Conservation (phyloP, 92 coral and sea anemone species). For the Zoanthus gigantus region DNA sequence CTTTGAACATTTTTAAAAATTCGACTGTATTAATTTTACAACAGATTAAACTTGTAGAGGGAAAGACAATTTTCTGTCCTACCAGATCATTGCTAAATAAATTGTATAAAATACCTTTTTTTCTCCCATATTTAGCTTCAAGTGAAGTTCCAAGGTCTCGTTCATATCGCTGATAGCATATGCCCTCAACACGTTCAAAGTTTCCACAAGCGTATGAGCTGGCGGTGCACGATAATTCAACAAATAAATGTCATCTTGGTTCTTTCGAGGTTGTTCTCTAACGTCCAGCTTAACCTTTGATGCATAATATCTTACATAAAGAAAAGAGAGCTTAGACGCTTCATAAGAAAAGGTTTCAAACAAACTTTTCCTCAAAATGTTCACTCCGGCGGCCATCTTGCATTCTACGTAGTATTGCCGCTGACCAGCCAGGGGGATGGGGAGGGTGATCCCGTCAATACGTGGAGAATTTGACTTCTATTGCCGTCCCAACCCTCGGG, state of each 20-base stretch:
- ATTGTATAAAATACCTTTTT: slow-evolving; percentile 60
- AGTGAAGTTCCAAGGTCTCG: slow-evolving; percentile 86
- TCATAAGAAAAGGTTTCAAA: not conserved
- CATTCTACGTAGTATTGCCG: slow-evolving; percentile 7
- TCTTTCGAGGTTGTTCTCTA: slow-evolving; percentile 56
- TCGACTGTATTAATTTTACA: too few species aligned
- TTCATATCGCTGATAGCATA: slow-evolving; percentile 75
- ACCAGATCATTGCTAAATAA: not conserved
- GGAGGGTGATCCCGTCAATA: too few species aligned
- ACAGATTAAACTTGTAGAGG: too few species aligned
- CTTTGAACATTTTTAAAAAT: too few species aligned
- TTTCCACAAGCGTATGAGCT: slow-evolving; percentile 73
- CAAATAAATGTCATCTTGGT: slow-evolving; percentile 82
- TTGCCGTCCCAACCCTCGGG: too few species aligned
- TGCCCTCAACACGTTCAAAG: slow-evolving; percentile 76
- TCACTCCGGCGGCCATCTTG: slow-evolving; percentile 35
- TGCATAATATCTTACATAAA: slow-evolving; percentile 55
- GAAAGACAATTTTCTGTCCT: too few species aligned
- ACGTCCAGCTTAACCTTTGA: slow-evolving; percentile 54
- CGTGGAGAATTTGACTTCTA: too few species aligned
- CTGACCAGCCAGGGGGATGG: not conserved
- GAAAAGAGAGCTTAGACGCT: slow-evolving; percentile 11
- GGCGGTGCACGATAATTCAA: slow-evolving; percentile 84
- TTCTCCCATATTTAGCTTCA: slow-evolving; percentile 88
- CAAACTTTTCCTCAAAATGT: not conserved